Evolutionary conservation across 2,888 invertebrate genomes (phyloP).

Genomic region (Pheosia tremula): DNA sequence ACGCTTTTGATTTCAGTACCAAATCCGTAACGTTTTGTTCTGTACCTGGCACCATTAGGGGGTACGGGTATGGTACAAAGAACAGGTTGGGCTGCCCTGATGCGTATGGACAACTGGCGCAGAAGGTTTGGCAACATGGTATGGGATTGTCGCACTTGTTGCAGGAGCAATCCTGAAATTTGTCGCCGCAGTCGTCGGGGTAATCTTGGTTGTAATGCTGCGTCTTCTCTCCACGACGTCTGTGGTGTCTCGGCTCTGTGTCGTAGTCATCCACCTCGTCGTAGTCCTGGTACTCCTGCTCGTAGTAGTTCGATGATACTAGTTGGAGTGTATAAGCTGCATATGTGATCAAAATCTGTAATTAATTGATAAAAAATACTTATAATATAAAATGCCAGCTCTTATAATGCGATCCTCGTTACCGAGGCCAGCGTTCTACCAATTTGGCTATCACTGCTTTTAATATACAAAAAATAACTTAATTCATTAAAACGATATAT

Average conservation of each 20-base stretch:
- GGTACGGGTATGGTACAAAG: constrained; percentile 52
- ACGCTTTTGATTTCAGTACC: constrained; percentile 5
- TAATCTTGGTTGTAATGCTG: background rate
- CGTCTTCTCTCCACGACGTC: background rate
- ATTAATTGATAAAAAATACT: background rate
- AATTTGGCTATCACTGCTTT: too few species aligned
- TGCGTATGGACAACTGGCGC: constrained; percentile 32
- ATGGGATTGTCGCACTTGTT: constrained; percentile 39
- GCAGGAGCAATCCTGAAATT: constrained; percentile 43
- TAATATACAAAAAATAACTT: too few species aligned
- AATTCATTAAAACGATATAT: too few species aligned
- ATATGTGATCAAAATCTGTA: background rate
- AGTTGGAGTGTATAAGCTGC: background rate
- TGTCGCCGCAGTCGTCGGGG: constrained; percentile 38
- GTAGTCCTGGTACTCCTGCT: constrained; percentile 21
- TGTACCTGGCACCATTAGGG: constrained; percentile 26
- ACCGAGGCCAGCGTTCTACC: too few species aligned
- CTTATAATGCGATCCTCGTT: too few species aligned
- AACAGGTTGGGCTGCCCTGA: constrained; percentile 35
- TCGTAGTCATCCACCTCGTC: constrained; percentile 16
- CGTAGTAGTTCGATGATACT: constrained; percentile 10
- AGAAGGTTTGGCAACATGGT: constrained; percentile 46
- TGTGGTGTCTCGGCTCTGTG: background rate
- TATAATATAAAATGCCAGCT: too few species aligned
- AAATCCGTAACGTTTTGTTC: constrained; percentile 1